Conservation (phyloP, 2,888 invertebrate genomes). For the Spodoptera littoralis region DNA sequence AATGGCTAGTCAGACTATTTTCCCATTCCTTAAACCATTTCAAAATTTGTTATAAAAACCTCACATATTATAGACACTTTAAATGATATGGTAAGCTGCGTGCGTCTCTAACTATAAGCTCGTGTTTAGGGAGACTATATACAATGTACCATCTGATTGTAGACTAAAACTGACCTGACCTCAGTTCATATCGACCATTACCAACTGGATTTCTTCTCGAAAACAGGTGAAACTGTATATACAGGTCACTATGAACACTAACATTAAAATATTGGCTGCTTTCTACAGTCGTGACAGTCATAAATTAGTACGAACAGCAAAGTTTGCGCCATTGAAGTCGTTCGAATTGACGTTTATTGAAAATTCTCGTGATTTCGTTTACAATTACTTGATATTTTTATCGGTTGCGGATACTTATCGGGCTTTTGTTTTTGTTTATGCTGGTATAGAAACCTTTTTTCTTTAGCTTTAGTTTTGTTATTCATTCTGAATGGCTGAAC, state of each 20-base stretch:
- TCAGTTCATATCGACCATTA: background rate
- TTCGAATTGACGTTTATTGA: conserved; percentile 50
- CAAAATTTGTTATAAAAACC: too few relatives aligned
- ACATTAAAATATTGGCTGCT: conserved; percentile 47
- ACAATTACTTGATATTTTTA: conserved; percentile 45
- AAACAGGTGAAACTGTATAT: conserved; percentile 14
- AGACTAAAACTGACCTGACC: too few relatives aligned
- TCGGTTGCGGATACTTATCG: conserved; percentile 9
- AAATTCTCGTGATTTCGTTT: conserved; percentile 43
- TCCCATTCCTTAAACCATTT: too few relatives aligned
- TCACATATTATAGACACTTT: too few relatives aligned
- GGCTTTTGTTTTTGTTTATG: background rate
- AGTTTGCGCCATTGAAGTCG: conserved; percentile 42
- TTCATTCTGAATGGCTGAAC: background rate
- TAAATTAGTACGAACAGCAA: conserved; percentile 43
- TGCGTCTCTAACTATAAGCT: too few relatives aligned
- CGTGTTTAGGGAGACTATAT: too few relatives aligned
- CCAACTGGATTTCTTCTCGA: conserved; percentile 1
- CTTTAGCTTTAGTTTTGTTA: background rate
- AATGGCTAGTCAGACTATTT: too few relatives aligned
- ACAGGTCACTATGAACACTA: conserved; percentile 28
- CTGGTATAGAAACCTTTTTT: background rate
- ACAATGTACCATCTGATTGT: too few relatives aligned
- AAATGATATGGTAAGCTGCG: too few relatives aligned
- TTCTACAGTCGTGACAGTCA: conserved; percentile 49